Evolutionary conservation across 1,140 invertebrate species (phyloP).

Genomic region (Argopecten irradians): DNA sequence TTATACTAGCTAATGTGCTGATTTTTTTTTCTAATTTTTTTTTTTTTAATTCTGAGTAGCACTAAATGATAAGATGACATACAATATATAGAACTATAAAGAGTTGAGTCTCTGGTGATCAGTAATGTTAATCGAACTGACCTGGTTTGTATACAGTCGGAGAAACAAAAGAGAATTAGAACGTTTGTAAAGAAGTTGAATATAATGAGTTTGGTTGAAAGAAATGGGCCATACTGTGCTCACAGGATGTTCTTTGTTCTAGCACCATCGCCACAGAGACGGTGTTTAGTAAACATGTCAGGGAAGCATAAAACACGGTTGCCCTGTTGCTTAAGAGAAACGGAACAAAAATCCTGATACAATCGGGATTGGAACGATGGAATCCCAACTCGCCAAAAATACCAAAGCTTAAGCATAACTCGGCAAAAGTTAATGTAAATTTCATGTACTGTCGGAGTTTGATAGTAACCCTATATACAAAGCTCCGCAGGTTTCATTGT

Average conservation of each 20-base stretch:
- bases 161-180: constrained; percentile 18
- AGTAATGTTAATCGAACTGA: neutral
- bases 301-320: neutral
- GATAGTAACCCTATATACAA: constrained; percentile 3
- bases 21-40: too few relatives aligned
- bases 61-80: neutral
- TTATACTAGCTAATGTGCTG: too few relatives aligned
- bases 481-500: neutral
- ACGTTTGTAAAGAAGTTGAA: neutral
- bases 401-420: constrained; percentile 3
- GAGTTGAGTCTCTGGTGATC: neutral
- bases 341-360: neutral
- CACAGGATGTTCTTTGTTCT: constrained; percentile 8
- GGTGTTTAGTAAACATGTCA: constrained; percentile 13
- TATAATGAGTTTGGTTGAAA: constrained; percentile 17
- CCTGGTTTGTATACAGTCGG: neutral
- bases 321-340: neutral
- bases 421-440: neutral
- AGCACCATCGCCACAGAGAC: constrained; percentile 12
- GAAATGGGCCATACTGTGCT: constrained; percentile 6
- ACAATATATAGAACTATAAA: neutral
- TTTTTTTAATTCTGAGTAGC: neutral
- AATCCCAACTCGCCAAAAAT: constrained; percentile 1
- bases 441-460: neutral
- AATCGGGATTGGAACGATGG: neutral